Evolutionary conservation across 2,888 invertebrate genomes (phyloP).

Genomic region (Tyria jacobaeae): DNA sequence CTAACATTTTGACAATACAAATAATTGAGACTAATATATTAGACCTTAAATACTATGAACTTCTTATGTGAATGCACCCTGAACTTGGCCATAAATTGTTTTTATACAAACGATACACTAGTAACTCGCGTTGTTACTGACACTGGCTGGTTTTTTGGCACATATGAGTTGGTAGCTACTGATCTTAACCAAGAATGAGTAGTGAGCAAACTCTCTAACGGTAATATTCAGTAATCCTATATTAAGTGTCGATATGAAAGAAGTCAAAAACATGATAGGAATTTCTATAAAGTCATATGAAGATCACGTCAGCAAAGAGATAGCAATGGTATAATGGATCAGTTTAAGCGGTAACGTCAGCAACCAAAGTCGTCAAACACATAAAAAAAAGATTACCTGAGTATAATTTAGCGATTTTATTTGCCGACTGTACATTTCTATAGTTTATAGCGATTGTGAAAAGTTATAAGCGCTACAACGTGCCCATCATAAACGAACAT

Average conservation of each 20-base stretch:
- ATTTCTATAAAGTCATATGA: constrained; percentile 26
- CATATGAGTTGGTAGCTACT: neutral
- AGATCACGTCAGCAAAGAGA: constrained; percentile 8
- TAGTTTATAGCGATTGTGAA: neutral
- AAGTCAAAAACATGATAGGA: constrained; percentile 15
- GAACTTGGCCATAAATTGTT: neutral
- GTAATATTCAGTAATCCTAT: constrained; percentile 6
- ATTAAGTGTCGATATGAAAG: too few species aligned
- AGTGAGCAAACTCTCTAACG: constrained; percentile 10
- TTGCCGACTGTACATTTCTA: neutral
- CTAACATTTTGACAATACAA: too few species aligned
- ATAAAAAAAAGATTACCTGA: neutral
- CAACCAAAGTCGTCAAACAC: neutral
- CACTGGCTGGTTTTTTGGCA: neutral
- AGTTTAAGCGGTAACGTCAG: neutral
- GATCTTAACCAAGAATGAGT: neutral
- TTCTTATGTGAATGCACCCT: neutral
- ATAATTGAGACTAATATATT: too few species aligned
- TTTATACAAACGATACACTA: neutral
- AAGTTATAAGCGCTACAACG: constrained; percentile 37
- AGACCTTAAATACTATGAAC: neutral
- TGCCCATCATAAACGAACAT: constrained; percentile 37
- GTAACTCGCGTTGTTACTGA: neutral
- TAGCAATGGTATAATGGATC: neutral
- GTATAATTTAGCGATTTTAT: neutral